Evolutionary conservation across 2,888 invertebrate genomes (phyloP), one percentile per base, ranked within the genome.

Genomic region (Frankliniella intonsa): DNA sequence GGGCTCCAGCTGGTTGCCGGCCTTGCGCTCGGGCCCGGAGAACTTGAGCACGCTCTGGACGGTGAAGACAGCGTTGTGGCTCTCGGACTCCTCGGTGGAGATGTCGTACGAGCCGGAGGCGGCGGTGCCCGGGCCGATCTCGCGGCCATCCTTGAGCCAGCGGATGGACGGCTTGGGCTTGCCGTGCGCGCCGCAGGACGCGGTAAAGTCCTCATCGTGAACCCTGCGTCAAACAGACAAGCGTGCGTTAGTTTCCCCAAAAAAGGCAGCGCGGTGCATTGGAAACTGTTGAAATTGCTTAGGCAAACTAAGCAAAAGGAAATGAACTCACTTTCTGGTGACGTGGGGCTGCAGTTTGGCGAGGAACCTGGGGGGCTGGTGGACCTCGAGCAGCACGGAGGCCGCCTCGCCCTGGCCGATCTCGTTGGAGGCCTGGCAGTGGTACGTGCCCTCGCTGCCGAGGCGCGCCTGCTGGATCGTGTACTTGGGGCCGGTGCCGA

Each of bases 401-500:
- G 95, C 95, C 85, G 94, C 90, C 84, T 95, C 94, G 0, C 97
- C 96, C 84, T 93, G 94, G 1, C 97, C 97, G 84, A 96, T 90
- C 87, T 95, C 96, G 87, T 97, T 97, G 82, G 93, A 94, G 0
- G 97, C 96, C 87, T 96, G 95, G 86, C 97, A 97, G 86, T 94
- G 94, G 88, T 97, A 97, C 80, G 93, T 92, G 7, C 97, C 97
- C 88, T 97, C 96, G 86, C 94, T 95, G 80, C 93, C 93, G 69
- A 96, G 90, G 86, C 95, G 94, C 0, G 95, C 96, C 83, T 94
- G 94, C 0, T 94, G 92, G 85, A 97, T 96, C 69, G 95, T 94
- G 87, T 95, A 96, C 85, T 94, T 94, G 27, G 93, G 92, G 0
- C 96, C 95, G 3, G 94, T 93, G 3, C 94, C 93, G 0, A 94